A percentile compares a stretch with the other conserved stretches of the same genome.
phyloP scores from a whole-genome alignment of 2,113 vertebrate genomes.

The Mesembrinibis cayennensis region DNA sequence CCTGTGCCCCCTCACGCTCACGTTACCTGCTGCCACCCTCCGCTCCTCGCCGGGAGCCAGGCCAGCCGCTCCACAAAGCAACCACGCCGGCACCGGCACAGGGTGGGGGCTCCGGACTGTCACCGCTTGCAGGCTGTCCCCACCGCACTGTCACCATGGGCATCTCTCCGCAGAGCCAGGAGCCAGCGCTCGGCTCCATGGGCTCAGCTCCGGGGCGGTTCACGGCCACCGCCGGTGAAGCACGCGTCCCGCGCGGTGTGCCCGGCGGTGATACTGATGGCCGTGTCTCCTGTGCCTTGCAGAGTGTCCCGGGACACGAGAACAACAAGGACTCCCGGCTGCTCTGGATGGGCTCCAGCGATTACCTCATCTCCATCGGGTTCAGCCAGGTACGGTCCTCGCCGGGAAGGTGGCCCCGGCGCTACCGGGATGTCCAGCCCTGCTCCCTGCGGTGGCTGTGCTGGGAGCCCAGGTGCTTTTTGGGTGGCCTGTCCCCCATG shows the following conservation, averaged over 20 bases:
- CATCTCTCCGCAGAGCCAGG: not conserved
- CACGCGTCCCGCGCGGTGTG: fast-evolving
- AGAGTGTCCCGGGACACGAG: conserved; percentile 82
- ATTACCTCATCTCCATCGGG: conserved; percentile 84
- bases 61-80: not conserved
- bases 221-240: not conserved
- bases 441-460: not conserved
- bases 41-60: not conserved
- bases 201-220: not conserved
- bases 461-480: not conserved
- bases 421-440: not conserved
- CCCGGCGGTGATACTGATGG: not conserved
- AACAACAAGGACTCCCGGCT: conserved; percentile 87
- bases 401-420: not conserved
- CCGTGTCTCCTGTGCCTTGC: not conserved
- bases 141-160: not conserved
- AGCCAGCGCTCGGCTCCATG: fast-evolving
- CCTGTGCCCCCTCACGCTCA: not conserved
- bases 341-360: conserved; percentile 81
- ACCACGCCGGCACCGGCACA: not conserved
- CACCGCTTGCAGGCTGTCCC: not conserved
- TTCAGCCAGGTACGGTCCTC: conserved; percentile 84
- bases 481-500: not conserved
- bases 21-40: not conserved
- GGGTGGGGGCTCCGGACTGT: not conserved